These are phyloP conservation scores for Smutsia temminckii DNA, from an alignment of 2,797 vertebrate genomes.

Conservation along the genomic window DNA sequence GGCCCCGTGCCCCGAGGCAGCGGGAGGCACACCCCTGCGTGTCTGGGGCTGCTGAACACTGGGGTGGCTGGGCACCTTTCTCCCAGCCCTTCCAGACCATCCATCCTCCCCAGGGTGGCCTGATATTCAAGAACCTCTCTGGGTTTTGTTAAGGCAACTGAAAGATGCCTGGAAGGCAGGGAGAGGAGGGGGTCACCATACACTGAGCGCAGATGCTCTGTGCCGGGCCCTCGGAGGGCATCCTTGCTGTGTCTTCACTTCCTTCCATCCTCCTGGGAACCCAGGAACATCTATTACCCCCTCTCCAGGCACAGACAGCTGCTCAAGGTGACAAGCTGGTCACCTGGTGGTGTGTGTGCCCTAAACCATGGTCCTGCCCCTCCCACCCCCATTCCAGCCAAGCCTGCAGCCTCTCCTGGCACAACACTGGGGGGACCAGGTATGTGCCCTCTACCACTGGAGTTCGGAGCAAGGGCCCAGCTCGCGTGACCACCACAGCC, in stretches of 20 bases:
- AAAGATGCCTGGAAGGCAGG: background rate
- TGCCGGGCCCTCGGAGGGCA: background rate
- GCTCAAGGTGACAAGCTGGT: background rate
- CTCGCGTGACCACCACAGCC: background rate
- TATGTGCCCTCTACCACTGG: background rate
- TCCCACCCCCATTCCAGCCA: background rate
- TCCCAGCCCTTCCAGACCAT: background rate
- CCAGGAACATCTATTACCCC: background rate
- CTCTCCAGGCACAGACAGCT: background rate
- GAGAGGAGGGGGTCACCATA: fast-evolving
- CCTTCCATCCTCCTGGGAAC: too few relatives aligned
- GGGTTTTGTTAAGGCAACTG: background rate
- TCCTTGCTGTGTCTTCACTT: background rate
- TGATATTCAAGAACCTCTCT: background rate
- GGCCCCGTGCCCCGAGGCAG: fast-evolving
- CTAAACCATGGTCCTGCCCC: background rate
- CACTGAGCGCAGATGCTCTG: background rate
- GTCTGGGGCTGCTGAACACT: too few relatives aligned
- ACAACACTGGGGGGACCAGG: fast-evolving
- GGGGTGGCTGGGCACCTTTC: background rate
- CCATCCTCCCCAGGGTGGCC: background rate
- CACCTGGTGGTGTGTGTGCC: too few relatives aligned
- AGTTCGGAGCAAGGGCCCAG: background rate
- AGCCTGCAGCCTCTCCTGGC: background rate
- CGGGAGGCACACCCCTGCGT: fast-evolving